These are phyloP conservation scores for Drosophila oshimai DNA, from an alignment of 1,140 invertebrate species.

Conservation along the genomic window DNA sequence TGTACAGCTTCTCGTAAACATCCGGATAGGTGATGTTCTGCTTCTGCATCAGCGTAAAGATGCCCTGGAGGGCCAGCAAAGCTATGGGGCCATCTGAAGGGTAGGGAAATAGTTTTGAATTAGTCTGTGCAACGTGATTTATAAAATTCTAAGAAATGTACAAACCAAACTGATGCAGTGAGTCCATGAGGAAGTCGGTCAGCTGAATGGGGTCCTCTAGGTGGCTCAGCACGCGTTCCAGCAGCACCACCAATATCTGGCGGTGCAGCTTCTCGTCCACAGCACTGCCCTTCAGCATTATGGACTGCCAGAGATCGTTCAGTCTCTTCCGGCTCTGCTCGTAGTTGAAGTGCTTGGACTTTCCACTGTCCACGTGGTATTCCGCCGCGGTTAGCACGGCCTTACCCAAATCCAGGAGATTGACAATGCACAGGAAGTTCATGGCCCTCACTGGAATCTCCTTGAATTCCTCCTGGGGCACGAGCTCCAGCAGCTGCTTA, in stretches of 20 bases:
- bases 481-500: conserved; percentile 84
- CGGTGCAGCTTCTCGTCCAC: conserved; percentile 88
- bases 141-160: background rate
- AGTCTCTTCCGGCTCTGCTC: conserved; percentile 83
- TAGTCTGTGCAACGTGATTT: background rate
- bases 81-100: conserved; percentile 91
- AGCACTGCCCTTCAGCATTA: conserved; percentile 86
- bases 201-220: conserved; percentile 91
- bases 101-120: background rate
- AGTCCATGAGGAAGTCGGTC: conserved; percentile 96
- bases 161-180: conserved; percentile 89
- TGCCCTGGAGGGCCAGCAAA: conserved; percentile 95
- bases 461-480: conserved; percentile 30
- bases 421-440: conserved; percentile 88
- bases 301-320: conserved; percentile 88
- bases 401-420: conserved; percentile 81
- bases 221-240: conserved; percentile 92
- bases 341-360: conserved; percentile 69
- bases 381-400: conserved; percentile 29
- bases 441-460: conserved; percentile 77
- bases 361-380: conserved; percentile 21
- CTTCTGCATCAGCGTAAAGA: conserved; percentile 94
- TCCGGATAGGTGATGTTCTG: conserved; percentile 98
- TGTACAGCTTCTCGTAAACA: conserved; percentile 96
- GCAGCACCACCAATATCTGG: conserved; percentile 90